A percentile compares a stretch with the other conserved stretches of the same genome.
These are phyloP conservation scores for Coccyzus lansbergi DNA, from an alignment of 2,797 vertebrate genomes.

Conservation along the genomic window DNA sequence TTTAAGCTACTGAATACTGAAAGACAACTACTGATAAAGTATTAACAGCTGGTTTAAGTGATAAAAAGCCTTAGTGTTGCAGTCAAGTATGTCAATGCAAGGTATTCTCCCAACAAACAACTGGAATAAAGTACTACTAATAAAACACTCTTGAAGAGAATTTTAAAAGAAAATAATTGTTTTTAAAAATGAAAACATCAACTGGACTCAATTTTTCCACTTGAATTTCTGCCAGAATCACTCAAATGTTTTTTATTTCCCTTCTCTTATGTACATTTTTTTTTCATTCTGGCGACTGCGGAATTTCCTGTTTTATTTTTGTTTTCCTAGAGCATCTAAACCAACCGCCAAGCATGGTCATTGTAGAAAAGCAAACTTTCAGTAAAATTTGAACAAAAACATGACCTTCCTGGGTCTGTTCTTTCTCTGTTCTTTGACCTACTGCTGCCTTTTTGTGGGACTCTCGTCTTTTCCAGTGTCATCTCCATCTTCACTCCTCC, in stretches of 20 bases:
- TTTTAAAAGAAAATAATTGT: neutral
- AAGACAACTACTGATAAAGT: neutral
- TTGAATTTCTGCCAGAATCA: neutral
- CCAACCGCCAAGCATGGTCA: neutral
- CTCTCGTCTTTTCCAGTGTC: neutral
- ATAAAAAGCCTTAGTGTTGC: neutral
- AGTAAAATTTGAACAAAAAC: neutral
- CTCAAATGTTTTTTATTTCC: neutral
- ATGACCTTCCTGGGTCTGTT: neutral
- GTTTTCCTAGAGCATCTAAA: neutral
- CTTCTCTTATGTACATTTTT: neutral
- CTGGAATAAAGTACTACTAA: neutral
- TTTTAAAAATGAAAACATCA: neutral
- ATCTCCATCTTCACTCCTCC: neutral
- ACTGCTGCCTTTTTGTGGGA: neutral
- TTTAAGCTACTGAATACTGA: neutral
- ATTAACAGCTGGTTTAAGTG: neutral
- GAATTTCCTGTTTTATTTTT: conserved; percentile 27
- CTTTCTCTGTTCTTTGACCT: neutral
- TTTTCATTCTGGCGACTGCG: neutral
- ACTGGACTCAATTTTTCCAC: neutral
- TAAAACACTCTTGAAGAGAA: neutral
- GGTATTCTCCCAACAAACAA: neutral
- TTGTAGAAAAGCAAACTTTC: neutral
- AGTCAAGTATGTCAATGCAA: neutral